Conservation (phyloP, 2,797 vertebrate species). For the Pangasius krempfi region DNA sequence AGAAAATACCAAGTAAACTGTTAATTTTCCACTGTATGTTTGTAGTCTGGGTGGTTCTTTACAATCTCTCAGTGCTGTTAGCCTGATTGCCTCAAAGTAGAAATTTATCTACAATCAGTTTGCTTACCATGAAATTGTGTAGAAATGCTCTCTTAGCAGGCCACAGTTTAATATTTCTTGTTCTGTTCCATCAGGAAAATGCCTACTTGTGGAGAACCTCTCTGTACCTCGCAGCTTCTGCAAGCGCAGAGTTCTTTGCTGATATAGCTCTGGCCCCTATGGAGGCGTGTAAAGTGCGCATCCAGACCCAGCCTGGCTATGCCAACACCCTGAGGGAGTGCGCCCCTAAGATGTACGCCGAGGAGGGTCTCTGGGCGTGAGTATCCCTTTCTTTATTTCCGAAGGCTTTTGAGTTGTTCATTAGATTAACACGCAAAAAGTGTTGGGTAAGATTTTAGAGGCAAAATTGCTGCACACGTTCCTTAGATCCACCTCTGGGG, state of each 20-base stretch:
- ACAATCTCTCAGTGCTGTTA: background rate
- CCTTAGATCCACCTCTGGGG: constrained; percentile 91
- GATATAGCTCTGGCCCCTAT: constrained; percentile 90
- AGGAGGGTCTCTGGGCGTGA: constrained; percentile 88
- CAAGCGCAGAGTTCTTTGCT: constrained; percentile 89
- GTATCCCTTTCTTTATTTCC: constrained; percentile 54
- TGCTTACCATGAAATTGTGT: background rate
- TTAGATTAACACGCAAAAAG: background rate
- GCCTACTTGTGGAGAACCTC: constrained; percentile 87
- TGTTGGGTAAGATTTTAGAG: background rate
- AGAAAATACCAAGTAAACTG: background rate
- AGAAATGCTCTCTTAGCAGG: background rate
- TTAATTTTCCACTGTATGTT: background rate
- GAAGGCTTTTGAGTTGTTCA: background rate
- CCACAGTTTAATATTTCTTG: background rate
- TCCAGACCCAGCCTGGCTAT: constrained; percentile 88
- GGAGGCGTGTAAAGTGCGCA: constrained; percentile 90
- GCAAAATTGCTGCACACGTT: constrained; percentile 71
- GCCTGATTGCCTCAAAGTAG: background rate
- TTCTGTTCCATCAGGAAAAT: constrained; percentile 76
- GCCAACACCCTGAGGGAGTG: constrained; percentile 85
- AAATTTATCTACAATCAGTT: background rate
- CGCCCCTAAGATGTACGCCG: constrained; percentile 84
- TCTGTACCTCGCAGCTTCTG: constrained; percentile 85
- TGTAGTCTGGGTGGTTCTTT: background rate